These are phyloP conservation scores for Schizaphis graminum DNA, from an alignment of 2,888 invertebrate genomes.

Conservation along the genomic window DNA sequence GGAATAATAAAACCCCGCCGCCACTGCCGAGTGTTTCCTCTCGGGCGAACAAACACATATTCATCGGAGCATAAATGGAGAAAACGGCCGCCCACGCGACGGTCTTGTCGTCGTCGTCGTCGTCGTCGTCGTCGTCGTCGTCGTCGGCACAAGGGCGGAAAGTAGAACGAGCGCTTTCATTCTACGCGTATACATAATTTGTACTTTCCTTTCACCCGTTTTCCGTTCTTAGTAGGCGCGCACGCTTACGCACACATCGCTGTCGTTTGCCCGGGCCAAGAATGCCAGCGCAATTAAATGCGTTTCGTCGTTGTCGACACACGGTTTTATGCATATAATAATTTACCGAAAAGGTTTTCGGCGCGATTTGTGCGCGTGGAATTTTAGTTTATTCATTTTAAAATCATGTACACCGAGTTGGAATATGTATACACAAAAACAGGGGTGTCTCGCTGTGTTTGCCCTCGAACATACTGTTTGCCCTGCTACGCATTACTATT, in stretches of 20 bases:
- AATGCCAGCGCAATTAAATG: not conserved
- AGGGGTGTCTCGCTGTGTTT: not conserved
- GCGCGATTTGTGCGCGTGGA: not conserved
- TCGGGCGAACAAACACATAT: slow-evolving; percentile 45
- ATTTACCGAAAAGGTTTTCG: not conserved
- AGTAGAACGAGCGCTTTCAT: slow-evolving; percentile 18
- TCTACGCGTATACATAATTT: slow-evolving; percentile 10
- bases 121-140: not conserved
- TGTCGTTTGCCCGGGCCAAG: slow-evolving; percentile 4
- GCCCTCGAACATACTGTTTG: not conserved
- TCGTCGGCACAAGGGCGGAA: not conserved
- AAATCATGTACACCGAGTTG: not conserved
- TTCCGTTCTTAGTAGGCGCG: slow-evolving; percentile 8
- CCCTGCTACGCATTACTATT: not conserved
- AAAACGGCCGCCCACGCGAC: slow-evolving; percentile 24
- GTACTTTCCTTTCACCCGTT: slow-evolving; percentile 44
- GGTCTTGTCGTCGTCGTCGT: slow-evolving; percentile 24
- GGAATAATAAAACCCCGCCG: slow-evolving; percentile 38
- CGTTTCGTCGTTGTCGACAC: not conserved
- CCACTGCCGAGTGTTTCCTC: slow-evolving; percentile 36
- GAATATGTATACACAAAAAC: not conserved
- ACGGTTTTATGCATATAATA: not conserved
- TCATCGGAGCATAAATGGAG: slow-evolving; percentile 49
- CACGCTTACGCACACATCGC: not conserved
- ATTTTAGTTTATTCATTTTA: not conserved